Evolutionary conservation across 2,113 vertebrate species (phyloP).

Genomic region (Barbus barbus): DNA sequence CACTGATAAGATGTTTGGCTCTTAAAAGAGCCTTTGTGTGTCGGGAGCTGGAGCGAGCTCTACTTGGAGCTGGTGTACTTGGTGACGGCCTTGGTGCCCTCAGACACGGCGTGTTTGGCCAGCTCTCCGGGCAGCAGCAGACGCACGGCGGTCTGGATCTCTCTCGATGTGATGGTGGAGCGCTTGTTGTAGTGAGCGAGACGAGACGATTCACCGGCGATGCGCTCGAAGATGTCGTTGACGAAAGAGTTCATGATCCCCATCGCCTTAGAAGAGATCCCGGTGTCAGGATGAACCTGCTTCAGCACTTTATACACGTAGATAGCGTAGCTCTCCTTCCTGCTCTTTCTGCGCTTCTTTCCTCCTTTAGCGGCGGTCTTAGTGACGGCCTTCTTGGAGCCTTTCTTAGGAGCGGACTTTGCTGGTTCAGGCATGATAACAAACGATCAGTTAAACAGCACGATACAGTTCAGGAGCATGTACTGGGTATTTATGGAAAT

Average conservation of each 20-base stretch:
- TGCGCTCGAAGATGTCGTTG: constrained; percentile 74
- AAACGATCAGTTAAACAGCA: too few species aligned
- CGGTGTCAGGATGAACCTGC: constrained; percentile 76
- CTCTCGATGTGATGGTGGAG: constrained; percentile 74
- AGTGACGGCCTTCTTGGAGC: not conserved
- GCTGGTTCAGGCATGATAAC: constrained; percentile 32
- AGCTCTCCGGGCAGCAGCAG: constrained; percentile 53
- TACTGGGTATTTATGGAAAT: too few species aligned
- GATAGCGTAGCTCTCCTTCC: constrained; percentile 75
- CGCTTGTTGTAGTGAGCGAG: constrained; percentile 74
- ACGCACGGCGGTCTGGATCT: constrained; percentile 85
- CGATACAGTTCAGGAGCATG: too few species aligned
- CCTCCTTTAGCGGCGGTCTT: not conserved
- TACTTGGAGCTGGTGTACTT: constrained; percentile 24
- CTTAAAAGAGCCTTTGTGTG: too few species aligned
- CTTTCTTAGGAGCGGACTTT: not conserved
- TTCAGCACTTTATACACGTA: constrained; percentile 77
- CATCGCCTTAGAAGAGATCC: constrained; percentile 73
- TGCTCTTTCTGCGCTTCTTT: constrained; percentile 34
- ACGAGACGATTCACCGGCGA: constrained; percentile 59
- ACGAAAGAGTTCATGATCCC: constrained; percentile 80
- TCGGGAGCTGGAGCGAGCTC: too few species aligned
- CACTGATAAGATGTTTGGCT: too few species aligned
- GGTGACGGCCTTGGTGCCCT: constrained; percentile 1
- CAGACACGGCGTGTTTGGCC: constrained; percentile 35